A percentile compares a stretch with the other conserved stretches of the same genome.
Evolutionary conservation across 2,797 vertebrate species (phyloP).

Genomic region (Percopsis omiscomaycus): DNA sequence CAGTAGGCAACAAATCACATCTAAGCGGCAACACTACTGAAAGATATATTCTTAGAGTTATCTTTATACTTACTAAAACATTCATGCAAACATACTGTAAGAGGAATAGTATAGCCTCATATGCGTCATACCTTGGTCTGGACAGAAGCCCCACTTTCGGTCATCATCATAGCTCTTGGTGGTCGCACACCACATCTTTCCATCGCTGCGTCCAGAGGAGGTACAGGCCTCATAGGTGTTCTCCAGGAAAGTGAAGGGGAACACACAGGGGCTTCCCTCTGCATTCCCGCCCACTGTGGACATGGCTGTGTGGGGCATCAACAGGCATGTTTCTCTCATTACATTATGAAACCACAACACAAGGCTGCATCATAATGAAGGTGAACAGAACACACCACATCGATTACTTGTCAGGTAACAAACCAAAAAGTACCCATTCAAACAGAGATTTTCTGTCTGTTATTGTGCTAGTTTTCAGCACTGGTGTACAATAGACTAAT

Average conservation of each 20-base stretch:
- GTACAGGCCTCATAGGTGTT: slow-evolving; percentile 89
- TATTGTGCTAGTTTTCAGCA: slow-evolving; percentile 30
- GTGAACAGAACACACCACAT: too few species aligned
- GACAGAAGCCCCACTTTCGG: slow-evolving; percentile 98
- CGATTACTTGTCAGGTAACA: not conserved
- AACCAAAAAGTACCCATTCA: slow-evolving; percentile 24
- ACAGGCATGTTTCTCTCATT: not conserved
- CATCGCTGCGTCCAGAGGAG: slow-evolving; percentile 86
- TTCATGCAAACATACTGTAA: not conserved
- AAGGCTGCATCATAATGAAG: not conserved
- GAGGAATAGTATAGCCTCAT: too few species aligned
- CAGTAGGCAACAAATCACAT: too few species aligned
- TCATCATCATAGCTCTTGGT: slow-evolving; percentile 92
- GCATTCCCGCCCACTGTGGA: slow-evolving; percentile 94
- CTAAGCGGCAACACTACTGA: too few species aligned
- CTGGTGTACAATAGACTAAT: slow-evolving; percentile 24
- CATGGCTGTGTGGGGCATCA: slow-evolving; percentile 79
- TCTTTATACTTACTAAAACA: too few species aligned
- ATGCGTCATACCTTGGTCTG: slow-evolving; percentile 86
- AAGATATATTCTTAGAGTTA: too few species aligned
- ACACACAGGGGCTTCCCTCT: slow-evolving; percentile 89
- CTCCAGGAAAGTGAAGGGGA: slow-evolving; percentile 94
- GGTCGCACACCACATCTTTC: slow-evolving; percentile 90
- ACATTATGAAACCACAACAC: not conserved
- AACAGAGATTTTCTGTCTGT: slow-evolving; percentile 30